Base-by-base conservation (phyloP, 2,113 vertebrate genomes). In the Pelusios castaneus region DNA sequence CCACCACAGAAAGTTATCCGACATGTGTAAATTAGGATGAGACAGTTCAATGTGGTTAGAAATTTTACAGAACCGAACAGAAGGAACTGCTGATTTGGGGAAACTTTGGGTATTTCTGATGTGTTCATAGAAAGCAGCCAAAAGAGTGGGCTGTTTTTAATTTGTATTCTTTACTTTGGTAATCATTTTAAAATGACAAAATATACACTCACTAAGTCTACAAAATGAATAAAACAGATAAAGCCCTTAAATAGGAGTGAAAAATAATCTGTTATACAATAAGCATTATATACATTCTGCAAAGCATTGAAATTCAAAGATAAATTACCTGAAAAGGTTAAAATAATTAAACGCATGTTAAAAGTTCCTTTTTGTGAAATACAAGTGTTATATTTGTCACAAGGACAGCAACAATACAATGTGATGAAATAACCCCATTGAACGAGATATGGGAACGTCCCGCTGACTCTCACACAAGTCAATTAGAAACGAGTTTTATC, bases 341-440 rank as follows among this genome's bases (percentile, higher is more conserved):
- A 94, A 93, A 94, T 75, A 95, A 76, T 43, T 4, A 93, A 63
- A 70, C 87, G 52, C 38, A 92, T 31, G 34, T 89, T 91, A 97
- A 89, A 6, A 95, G 52, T 31, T 82, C 67, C 2, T 34, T 94
- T 97, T 95, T 83, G 89, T 54, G 79, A 38, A 52, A 60, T n/a
- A 92, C 47, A 85, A 85, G 70, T 49, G 85, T 55, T 78, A 34
- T 55, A 87, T 73, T 87, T 80, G 51, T 78, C 38, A 88, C 63
- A 89, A 67, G 87, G 91, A 92, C 49, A 90, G 34, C 8, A 90
- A 84, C 10, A 88, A 77, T 67, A 38, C 8, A n/a, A 29, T 60
- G 96, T 67, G 94, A 89, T 27, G 5, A 84, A 84, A 94, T 3
- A 93, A 17, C 41, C 90, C 51, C 80, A 56, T 14, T 34, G 76